Percentiles rank a stretch among this genome's conserved stretches.
Conservation (phyloP, 2,888 invertebrate genomes). For the Calameuta pallipes region DNA sequence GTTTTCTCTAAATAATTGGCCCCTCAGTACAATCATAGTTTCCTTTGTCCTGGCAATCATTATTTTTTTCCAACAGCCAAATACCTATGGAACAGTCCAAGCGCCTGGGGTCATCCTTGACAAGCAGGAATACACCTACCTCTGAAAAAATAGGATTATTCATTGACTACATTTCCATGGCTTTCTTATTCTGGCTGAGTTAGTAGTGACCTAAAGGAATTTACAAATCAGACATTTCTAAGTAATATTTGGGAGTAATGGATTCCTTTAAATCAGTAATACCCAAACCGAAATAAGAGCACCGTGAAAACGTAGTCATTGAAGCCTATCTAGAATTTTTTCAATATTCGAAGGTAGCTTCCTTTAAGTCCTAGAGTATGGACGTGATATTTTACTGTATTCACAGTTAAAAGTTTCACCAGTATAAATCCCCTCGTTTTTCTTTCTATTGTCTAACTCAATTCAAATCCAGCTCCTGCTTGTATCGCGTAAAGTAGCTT, state of each 20-base stretch:
- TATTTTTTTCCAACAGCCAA: not conserved
- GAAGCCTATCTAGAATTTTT: not conserved
- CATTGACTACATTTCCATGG: too few species aligned
- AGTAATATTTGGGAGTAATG: too few species aligned
- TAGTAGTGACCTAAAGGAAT: too few species aligned
- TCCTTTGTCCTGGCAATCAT: not conserved
- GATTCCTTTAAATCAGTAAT: too few species aligned
- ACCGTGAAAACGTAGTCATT: not conserved
- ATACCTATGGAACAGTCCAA: not conserved
- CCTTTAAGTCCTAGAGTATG: not conserved
- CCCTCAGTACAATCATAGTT: slow-evolving; percentile 36
- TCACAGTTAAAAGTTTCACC: not conserved
- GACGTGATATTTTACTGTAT: not conserved
- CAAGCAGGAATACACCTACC: not conserved
- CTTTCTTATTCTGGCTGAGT: too few species aligned
- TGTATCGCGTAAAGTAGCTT: slow-evolving; percentile 94
- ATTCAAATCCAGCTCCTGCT: slow-evolving; percentile 95
- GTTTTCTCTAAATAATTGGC: slow-evolving; percentile 36
- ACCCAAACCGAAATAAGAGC: too few species aligned
- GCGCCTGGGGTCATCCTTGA: not conserved
- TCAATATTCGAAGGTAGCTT: not conserved
- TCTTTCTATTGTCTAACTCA: slow-evolving; percentile 73
- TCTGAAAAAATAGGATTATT: not conserved
- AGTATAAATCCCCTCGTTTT: not conserved
- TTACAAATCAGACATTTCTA: too few species aligned